Conservation (phyloP, 2,888 invertebrate species). For the Argyresthia albistria region DNA sequence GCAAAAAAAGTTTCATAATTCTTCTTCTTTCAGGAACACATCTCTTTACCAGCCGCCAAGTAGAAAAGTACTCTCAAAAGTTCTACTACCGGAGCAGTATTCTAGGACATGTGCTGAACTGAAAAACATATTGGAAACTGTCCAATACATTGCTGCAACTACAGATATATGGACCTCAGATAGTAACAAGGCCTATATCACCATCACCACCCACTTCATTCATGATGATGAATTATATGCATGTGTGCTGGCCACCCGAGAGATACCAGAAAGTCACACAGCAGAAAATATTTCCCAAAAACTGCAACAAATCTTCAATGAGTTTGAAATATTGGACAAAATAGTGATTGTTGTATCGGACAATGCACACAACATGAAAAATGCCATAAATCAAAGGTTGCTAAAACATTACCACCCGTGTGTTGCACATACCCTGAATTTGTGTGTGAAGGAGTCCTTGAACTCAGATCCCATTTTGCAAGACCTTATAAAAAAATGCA, state of each 20-base stretch:
- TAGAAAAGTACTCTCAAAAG: too few relatives aligned
- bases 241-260: conserved; percentile 13
- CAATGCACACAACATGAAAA: conserved; percentile 14
- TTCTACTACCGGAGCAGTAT: too few relatives aligned
- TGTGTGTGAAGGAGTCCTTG: background rate
- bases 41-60: too few relatives aligned
- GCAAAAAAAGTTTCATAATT: too few relatives aligned
- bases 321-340: conserved; percentile 8
- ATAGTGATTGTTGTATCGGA: conserved; percentile 3
- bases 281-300: background rate
- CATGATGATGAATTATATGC: conserved; percentile 8
- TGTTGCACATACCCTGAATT: conserved; percentile 14
- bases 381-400: conserved; percentile 9
- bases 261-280: conserved; percentile 3
- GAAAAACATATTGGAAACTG: conserved; percentile 9
- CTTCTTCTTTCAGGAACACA: too few relatives aligned
- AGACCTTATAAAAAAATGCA: background rate
- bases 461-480: background rate
- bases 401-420: conserved; percentile 13
- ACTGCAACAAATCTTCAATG: conserved; percentile 7
- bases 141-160: conserved; percentile 12
- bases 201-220: conserved; percentile 7
- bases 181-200: conserved; percentile 14
- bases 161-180: conserved; percentile 19
- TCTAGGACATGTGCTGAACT: too few relatives aligned